These are phyloP conservation scores for Lithophane ornitopus DNA, from an alignment of 2,888 invertebrate genomes.

Conservation along the genomic window DNA sequence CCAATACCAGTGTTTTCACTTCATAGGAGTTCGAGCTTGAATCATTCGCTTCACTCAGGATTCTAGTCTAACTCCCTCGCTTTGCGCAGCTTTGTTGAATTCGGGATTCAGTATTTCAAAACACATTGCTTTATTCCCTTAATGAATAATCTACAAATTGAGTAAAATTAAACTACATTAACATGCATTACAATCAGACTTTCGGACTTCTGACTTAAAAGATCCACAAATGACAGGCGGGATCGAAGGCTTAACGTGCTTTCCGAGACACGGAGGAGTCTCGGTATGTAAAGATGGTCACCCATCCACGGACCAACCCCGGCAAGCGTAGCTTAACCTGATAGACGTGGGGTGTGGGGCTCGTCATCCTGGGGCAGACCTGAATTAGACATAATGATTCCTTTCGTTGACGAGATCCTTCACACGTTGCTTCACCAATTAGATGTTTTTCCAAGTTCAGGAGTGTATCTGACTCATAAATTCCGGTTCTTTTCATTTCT, in stretches of 20 bases:
- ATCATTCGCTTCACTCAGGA: too few relatives aligned
- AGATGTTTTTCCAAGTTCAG: conserved; percentile 43
- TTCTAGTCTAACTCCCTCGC: neutral
- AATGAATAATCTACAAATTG: neutral
- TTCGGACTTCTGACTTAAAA: too few relatives aligned
- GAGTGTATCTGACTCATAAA: conserved; percentile 57
- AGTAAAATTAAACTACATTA: neutral
- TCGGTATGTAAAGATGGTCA: too few relatives aligned
- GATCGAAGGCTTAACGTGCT: too few relatives aligned
- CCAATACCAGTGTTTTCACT: neutral
- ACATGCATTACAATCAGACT: neutral
- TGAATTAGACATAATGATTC: neutral
- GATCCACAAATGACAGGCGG: too few relatives aligned
- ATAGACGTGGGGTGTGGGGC: too few relatives aligned
- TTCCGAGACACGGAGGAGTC: too few relatives aligned
- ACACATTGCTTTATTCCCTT: neutral
- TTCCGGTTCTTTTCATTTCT: conserved; percentile 62
- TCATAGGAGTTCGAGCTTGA: neutral
- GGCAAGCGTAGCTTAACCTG: too few relatives aligned
- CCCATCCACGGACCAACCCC: too few relatives aligned
- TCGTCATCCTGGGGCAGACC: too few relatives aligned
- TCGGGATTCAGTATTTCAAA: neutral
- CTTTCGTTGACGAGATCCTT: too few relatives aligned
- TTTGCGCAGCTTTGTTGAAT: neutral
- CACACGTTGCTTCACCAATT: conserved; percentile 39